These are phyloP conservation scores for Panagrolaimus sp. DNA, from an alignment of 1,140 invertebrate species.

Conservation along the genomic window DNA sequence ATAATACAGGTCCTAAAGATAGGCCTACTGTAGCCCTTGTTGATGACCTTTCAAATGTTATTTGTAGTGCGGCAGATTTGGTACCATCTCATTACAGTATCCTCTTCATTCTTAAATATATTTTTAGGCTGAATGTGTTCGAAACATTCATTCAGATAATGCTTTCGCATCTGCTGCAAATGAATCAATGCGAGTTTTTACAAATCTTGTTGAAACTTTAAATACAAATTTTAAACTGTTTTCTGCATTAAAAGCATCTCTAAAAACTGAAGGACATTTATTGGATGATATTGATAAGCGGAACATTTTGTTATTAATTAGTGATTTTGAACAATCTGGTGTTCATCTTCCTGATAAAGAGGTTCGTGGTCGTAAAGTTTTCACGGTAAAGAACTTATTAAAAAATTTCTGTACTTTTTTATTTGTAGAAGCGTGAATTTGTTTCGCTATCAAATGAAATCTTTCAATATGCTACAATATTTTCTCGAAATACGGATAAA, in stretches of 20 bases:
- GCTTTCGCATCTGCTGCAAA: constrained; percentile 31
- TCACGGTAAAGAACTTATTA: background rate
- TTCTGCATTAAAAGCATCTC: constrained; percentile 23
- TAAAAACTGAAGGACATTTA: constrained; percentile 20
- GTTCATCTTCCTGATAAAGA: constrained; percentile 36
- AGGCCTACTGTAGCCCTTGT: constrained; percentile 35
- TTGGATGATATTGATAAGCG: constrained; percentile 30
- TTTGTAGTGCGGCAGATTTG: constrained; percentile 42
- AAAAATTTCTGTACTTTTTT: constrained; percentile 10
- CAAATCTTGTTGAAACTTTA: constrained; percentile 39
- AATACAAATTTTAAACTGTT: constrained; percentile 41
- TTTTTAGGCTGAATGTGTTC: constrained; percentile 38
- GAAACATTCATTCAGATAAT: constrained; percentile 32
- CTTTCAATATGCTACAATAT: constrained; percentile 33
- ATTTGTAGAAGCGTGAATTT: constrained; percentile 35
- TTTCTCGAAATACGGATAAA: constrained; percentile 22
- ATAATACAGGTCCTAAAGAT: background rate
- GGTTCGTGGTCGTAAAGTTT: background rate
- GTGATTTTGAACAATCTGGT: constrained; percentile 46
- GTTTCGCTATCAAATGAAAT: constrained; percentile 39
- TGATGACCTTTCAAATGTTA: constrained; percentile 40
- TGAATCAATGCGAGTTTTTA: constrained; percentile 36
- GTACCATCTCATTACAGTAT: too few species aligned
- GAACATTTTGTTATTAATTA: constrained; percentile 29
- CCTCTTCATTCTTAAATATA: too few species aligned